Evolutionary conservation across 1,140 invertebrate genomes (phyloP), one percentile per base, ranked within the genome.

Genomic region (Bombus difficillimus): DNA sequence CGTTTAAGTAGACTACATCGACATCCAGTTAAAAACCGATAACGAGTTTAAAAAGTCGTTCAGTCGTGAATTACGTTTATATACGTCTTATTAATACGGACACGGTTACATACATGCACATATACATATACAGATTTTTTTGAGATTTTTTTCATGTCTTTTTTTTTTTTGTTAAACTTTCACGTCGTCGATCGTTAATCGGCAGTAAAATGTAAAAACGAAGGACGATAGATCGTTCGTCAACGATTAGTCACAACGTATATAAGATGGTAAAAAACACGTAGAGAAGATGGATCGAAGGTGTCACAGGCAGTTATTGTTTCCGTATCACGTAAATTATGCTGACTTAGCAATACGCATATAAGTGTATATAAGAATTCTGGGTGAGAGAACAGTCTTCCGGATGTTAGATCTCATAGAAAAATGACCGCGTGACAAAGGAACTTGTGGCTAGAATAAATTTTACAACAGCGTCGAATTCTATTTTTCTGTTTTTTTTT

Each of bases 41-140:
- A 25, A 73, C 53, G 53, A 62, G 39, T 43, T 76, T 77, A 68
- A 72, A 39, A 85, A 37, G 22, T 71, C 66, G 64, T 43, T 41
- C 57, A 34, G 34, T 79, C 62, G 25, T 22, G 41, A 37, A n/a
- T 80, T 80, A 80, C 78, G 18, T 34, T 64, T 75, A 73, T 13
- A 53, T 37, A 53, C 73, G n/a, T 39, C 43, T 76, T 76, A 71
- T 83, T 66, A 53, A 71, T 66, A 84, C 37, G 62, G 59, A 84
- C 66, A 84, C 75, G 25, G 12, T 75, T 82, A 82, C 71, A 57
- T 69, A 78, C 75, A 84, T 84, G 75, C 66, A 85, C 83, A 72
- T 64, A 84, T 32, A 72, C 39, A 77, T 64, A 37, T n/a, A 32
- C 43, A 41, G 12, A n/a, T 57, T 43, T 34, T 66, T 32, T 15